Conservation (phyloP, 92 coral and sea anemone genomes). For the Palythoa caribaeorum region DNA sequence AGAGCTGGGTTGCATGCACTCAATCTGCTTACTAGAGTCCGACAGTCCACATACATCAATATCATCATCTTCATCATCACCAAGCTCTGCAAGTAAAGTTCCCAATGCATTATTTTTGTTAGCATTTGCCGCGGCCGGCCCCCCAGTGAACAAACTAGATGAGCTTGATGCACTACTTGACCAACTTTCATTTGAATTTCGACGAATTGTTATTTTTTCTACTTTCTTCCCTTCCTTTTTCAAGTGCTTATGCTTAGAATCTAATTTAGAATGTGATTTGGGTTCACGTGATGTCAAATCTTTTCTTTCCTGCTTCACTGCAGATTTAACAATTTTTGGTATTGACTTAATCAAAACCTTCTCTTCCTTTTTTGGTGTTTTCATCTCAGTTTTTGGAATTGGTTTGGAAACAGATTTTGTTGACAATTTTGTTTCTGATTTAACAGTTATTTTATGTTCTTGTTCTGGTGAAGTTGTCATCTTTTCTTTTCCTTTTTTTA, state of each 20-base stretch:
- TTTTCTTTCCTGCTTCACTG: conserved; percentile 5
- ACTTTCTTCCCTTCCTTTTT: conserved; percentile 77
- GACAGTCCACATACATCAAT: conserved; percentile 82
- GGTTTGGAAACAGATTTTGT: not conserved
- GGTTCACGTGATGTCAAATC: not conserved
- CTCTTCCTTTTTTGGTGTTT: conserved; percentile 50
- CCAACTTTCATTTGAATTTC: conserved; percentile 98
- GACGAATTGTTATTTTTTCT: conserved; percentile 88
- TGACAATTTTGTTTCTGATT: not conserved
- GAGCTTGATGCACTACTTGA: conserved; percentile 79
- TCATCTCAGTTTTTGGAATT: conserved; percentile 14
- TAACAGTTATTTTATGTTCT: conserved; percentile 16
- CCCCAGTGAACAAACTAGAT: conserved; percentile 71
- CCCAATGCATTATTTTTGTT: conserved; percentile 87
- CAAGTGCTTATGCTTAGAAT: conserved; percentile 35
- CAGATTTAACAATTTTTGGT: conserved; percentile 14
- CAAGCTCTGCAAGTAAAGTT: conserved; percentile 83
- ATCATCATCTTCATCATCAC: conserved; percentile 81
- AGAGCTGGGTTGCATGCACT: conserved; percentile 28
- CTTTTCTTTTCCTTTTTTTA: conserved; percentile 37
- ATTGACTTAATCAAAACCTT: conserved; percentile 13
- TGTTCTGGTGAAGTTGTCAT: not conserved
- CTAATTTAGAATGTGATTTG: conserved; percentile 2
- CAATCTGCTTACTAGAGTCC: conserved; percentile 37
- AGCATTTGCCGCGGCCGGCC: conserved; percentile 37